phyloP scores from a whole-genome alignment of 2,113 vertebrate genomes.

The Phocoena sinus region DNA sequence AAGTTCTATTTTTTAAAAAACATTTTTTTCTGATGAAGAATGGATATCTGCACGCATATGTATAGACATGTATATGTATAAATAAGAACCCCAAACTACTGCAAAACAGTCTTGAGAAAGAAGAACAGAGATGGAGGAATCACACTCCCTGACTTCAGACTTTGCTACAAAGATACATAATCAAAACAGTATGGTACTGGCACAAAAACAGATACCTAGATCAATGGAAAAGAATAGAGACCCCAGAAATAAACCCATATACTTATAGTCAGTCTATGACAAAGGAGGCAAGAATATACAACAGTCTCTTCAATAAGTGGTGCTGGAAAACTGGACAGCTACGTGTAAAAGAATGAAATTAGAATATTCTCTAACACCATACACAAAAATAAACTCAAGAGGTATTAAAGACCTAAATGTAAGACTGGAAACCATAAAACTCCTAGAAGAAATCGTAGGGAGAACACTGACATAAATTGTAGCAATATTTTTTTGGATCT shows the following conservation, averaged over 20 bases:
- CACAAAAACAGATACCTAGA: not conserved
- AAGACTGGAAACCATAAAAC: not conserved
- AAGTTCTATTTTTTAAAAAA: not conserved
- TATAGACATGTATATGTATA: not conserved
- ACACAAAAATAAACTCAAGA: not conserved
- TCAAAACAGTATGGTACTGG: not conserved
- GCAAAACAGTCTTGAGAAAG: not conserved
- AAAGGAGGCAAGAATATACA: not conserved
- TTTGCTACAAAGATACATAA: not conserved
- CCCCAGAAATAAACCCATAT: not conserved
- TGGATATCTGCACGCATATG: not conserved
- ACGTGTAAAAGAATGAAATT: not conserved
- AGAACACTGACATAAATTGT: not conserved
- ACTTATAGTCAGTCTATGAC: not conserved
- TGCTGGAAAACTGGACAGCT: not conserved
- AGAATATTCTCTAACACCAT: not conserved
- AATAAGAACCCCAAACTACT: not conserved
- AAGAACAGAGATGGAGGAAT: not conserved
- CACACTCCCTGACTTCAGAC: not conserved
- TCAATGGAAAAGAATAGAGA: not conserved
- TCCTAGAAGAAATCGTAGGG: not conserved
- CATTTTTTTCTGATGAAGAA: not conserved
- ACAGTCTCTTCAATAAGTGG: not conserved
- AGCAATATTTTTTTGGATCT: not conserved
- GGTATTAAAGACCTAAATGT: not conserved